Conservation (phyloP, 1,140 invertebrate species). For the Ceratina australensis region DNA sequence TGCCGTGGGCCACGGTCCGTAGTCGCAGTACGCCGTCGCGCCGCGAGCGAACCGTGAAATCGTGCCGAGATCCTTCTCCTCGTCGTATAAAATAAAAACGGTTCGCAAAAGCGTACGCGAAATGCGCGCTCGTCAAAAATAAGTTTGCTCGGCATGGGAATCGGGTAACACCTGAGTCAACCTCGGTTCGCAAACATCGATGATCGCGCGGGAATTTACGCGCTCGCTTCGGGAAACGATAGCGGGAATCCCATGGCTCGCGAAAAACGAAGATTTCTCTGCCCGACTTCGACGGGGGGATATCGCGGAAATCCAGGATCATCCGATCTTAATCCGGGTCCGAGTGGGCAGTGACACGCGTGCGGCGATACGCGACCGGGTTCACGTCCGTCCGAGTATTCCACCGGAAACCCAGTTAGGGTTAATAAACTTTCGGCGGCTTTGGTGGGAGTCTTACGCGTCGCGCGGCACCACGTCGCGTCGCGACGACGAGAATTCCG, state of each 20-base stretch:
- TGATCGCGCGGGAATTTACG: background rate
- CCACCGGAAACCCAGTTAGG: slow-evolving; percentile 17
- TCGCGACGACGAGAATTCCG: slow-evolving; percentile 12
- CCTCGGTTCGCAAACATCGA: background rate
- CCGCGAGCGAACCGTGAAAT: no score
- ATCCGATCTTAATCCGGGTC: slow-evolving; percentile 35
- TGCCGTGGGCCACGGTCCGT: slow-evolving; percentile 36
- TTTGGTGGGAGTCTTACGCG: slow-evolving; percentile 3
- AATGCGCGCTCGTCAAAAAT: no score
- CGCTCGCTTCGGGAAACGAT: background rate
- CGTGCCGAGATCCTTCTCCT: no score
- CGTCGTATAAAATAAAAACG: slow-evolving; percentile 48
- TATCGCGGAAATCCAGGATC: slow-evolving; percentile 25
- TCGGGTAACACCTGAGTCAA: background rate
- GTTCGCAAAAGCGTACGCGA: no score
- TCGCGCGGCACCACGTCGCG: background rate
- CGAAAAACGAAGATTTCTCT: background rate
- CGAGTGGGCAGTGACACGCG: slow-evolving; percentile 18
- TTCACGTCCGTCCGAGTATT: background rate
- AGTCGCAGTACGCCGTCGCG: background rate
- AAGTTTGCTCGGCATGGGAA: no score
- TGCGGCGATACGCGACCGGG: background rate
- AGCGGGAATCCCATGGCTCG: background rate
- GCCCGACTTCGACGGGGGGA: background rate
- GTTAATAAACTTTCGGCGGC: slow-evolving; percentile 25